A percentile compares a stretch with the other conserved stretches of the same genome.
Conservation (phyloP, 2,113 vertebrate species). For the Synchiropus splendidus region DNA sequence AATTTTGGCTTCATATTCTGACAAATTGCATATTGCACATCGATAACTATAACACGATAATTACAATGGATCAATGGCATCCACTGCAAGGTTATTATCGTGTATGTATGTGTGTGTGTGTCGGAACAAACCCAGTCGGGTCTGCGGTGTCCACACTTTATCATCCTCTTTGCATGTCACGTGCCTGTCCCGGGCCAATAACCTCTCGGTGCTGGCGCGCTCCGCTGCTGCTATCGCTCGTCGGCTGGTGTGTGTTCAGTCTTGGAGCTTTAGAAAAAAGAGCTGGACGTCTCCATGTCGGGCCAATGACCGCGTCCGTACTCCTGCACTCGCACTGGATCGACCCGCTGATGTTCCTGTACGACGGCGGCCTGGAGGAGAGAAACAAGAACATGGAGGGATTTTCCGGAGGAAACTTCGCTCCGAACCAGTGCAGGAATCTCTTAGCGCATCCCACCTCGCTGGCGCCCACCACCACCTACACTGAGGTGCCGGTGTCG, state of each 20-base stretch:
- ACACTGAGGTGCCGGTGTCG: conserved; percentile 79
- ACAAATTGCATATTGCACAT: no score
- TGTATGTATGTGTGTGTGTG: neutral
- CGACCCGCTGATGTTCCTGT: conserved; percentile 98
- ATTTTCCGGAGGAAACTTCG: conserved; percentile 83
- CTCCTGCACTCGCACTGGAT: conserved; percentile 98
- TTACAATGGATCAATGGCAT: no score
- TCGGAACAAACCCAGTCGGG: conserved; percentile 10
- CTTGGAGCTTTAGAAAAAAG: conserved; percentile 93
- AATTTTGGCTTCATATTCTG: no score
- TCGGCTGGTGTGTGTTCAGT: conserved; percentile 81
- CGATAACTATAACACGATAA: no score
- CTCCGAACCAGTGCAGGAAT: conserved; percentile 92
- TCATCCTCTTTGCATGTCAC: conserved; percentile 93
- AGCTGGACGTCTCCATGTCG: conserved; percentile 87
- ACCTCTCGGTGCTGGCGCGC: conserved; percentile 70
- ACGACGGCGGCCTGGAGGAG: conserved; percentile 90
- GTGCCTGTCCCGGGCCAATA: conserved; percentile 80
- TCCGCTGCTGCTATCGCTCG: conserved; percentile 78
- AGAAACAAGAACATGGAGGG: conserved; percentile 97
- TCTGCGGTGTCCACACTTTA: conserved; percentile 72
- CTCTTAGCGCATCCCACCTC: conserved; percentile 89
- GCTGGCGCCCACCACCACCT: conserved; percentile 78
- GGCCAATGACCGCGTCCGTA: conserved; percentile 96
- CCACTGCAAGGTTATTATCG: no score